Evolutionary conservation across 1,140 invertebrate species (phyloP).

Genomic region (Drosophila suzukii): DNA sequence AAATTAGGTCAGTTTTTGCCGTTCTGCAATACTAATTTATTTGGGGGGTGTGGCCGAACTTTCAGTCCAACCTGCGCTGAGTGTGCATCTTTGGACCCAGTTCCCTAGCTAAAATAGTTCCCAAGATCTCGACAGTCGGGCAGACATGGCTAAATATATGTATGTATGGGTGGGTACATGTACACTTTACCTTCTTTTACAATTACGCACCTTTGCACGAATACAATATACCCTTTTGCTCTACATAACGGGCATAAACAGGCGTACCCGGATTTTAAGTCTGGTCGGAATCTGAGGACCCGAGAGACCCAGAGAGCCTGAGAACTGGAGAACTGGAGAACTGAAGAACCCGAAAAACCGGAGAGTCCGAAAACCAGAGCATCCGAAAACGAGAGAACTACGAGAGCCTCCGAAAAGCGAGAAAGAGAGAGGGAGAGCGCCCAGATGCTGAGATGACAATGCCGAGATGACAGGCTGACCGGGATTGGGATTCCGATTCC

Average conservation of each 20-base stretch:
- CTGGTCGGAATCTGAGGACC: not conserved
- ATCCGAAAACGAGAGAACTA: not conserved
- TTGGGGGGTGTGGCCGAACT: too few species aligned
- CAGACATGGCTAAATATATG: not conserved
- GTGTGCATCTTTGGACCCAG: too few species aligned
- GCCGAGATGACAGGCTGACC: not conserved
- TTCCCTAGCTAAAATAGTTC: not conserved
- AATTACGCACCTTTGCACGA: conserved; percentile 7
- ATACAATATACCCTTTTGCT: conserved; percentile 3
- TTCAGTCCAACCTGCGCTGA: too few species aligned
- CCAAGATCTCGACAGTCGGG: not conserved
- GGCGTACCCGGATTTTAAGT: not conserved
- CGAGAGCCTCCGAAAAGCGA: not conserved
- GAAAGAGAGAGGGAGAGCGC: not conserved
- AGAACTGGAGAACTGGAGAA: not conserved
- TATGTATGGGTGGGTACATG: not conserved
- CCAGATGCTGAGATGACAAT: conserved; percentile 2
- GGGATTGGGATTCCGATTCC: too few species aligned
- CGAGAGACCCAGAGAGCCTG: not conserved
- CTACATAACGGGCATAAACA: conserved; percentile 6
- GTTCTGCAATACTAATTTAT: too few species aligned
- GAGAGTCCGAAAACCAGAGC: not conserved
- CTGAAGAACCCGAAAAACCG: too few species aligned
- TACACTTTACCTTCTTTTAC: not conserved
- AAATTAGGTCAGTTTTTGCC: too few species aligned